A percentile compares a stretch with the other conserved stretches of the same genome.
Conservation (phyloP, 2,113 vertebrate genomes). For the Emydura subglobosa region DNA sequence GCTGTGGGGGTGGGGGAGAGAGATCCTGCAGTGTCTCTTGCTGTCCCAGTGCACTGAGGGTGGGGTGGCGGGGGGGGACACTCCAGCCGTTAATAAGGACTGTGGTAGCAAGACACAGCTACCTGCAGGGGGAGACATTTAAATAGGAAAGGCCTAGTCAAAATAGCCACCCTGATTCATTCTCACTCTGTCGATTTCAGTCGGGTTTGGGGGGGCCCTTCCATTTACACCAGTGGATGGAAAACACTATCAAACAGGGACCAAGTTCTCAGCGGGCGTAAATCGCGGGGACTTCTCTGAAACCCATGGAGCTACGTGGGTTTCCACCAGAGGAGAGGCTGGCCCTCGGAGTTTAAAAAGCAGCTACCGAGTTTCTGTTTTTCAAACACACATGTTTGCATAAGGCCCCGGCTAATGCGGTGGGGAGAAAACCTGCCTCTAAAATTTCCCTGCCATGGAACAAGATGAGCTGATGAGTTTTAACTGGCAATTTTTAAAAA, state of each 20-base stretch:
- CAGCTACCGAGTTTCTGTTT: neutral
- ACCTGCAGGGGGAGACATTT: neutral
- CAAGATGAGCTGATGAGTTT: too few relatives aligned
- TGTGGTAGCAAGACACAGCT: neutral
- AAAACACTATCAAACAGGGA: neutral
- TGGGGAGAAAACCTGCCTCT: too few relatives aligned
- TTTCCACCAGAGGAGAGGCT: neutral
- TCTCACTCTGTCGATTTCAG: neutral
- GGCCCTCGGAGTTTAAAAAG: neutral
- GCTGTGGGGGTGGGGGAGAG: too few relatives aligned
- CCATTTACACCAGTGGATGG: neutral
- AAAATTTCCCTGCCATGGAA: too few relatives aligned
- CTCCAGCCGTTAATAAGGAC: too few relatives aligned
- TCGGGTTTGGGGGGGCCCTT: neutral
- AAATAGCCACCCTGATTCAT: neutral
- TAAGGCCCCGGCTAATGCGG: too few relatives aligned
- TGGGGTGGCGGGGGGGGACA: too few relatives aligned
- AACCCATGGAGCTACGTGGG: too few relatives aligned
- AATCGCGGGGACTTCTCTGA: neutral
- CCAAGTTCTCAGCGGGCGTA: neutral
- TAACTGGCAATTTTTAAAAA: too few relatives aligned
- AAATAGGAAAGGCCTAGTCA: neutral
- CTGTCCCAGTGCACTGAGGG: neutral
- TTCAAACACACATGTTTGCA: too few relatives aligned
- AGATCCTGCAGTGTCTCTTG: neutral